These are phyloP conservation scores for Orchesellides sinensis DNA, from an alignment of 2,888 invertebrate genomes.

Conservation along the genomic window DNA sequence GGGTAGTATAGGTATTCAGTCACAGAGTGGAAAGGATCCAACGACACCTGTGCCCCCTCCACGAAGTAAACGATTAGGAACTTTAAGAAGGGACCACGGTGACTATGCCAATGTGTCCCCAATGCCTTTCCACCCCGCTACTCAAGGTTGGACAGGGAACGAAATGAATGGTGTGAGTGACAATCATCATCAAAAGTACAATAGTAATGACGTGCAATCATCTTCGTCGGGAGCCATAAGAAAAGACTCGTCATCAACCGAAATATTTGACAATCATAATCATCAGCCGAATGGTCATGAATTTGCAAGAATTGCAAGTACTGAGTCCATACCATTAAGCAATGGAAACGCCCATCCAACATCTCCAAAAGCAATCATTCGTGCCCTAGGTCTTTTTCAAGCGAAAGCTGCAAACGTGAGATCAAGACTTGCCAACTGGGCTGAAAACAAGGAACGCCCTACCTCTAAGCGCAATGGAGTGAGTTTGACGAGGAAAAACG, in stretches of 20 bases:
- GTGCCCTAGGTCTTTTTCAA: conserved; percentile 73
- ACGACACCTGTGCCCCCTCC: conserved; percentile 72
- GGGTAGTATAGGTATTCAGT: background rate
- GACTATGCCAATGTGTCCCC: conserved; percentile 40
- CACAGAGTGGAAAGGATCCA: conserved; percentile 13
- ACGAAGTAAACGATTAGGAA: conserved; percentile 62
- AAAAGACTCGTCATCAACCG: conserved; percentile 4
- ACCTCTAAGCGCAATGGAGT: conserved; percentile 40
- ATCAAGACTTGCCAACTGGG: conserved; percentile 70
- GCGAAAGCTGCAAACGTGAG: conserved; percentile 73
- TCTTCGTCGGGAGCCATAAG: conserved; percentile 18
- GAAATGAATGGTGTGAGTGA: conserved; percentile 9
- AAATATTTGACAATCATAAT: conserved; percentile 8
- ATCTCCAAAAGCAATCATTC: conserved; percentile 72
- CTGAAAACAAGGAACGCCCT: conserved; percentile 67
- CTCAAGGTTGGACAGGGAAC: conserved; percentile 18
- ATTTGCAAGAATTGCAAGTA: conserved; percentile 4
- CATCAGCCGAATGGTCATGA: conserved; percentile 21
- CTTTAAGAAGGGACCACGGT: conserved; percentile 22
- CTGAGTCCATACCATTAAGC: conserved; percentile 24
- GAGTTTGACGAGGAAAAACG: too few species aligned
- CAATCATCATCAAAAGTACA: conserved; percentile 22
- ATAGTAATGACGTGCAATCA: conserved; percentile 3
- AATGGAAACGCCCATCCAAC: conserved; percentile 40
- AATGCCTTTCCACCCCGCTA: background rate